A percentile compares a stretch with the other conserved stretches of the same genome.
Evolutionary conservation across 2,888 invertebrate genomes (phyloP).

Genomic region (Hoplodrina ambigua): DNA sequence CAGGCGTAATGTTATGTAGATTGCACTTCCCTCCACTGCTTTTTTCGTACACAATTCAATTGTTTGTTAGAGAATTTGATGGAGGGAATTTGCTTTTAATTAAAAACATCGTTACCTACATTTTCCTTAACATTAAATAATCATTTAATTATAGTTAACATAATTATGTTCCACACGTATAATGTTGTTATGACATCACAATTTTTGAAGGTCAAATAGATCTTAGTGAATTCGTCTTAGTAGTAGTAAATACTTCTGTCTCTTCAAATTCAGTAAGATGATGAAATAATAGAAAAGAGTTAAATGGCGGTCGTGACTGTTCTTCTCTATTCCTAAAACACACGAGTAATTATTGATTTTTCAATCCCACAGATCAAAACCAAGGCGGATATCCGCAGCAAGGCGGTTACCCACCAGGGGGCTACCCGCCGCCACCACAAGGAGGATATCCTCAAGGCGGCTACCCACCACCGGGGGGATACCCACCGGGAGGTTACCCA

Average conservation of each 20-base stretch:
- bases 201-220: conserved; percentile 11
- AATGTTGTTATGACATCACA: neutral
- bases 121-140: conserved; percentile 17
- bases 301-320: conserved; percentile 24
- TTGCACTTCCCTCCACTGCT: no score
- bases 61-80: no score
- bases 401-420: conserved; percentile 76
- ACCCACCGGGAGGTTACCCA: conserved; percentile 76
- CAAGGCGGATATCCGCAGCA: conserved; percentile 77
- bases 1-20: no score
- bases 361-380: conserved; percentile 75
- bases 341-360: conserved; percentile 17
- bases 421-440: conserved; percentile 78
- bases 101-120: no score
- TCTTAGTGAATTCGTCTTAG: conserved; percentile 8
- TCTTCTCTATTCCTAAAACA: neutral
- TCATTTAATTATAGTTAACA: conserved; percentile 10
- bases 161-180: conserved; percentile 3
- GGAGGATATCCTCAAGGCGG: conserved; percentile 78
- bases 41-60: no score
- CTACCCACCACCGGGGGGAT: conserved; percentile 76
- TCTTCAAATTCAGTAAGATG: neutral
- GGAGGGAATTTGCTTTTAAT: no score
- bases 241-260: no score
- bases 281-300: neutral